A percentile compares a stretch with the other conserved stretches of the same genome.
phyloP scores from a whole-genome alignment of 2,113 vertebrate genomes.

The Carollia perspicillata region DNA sequence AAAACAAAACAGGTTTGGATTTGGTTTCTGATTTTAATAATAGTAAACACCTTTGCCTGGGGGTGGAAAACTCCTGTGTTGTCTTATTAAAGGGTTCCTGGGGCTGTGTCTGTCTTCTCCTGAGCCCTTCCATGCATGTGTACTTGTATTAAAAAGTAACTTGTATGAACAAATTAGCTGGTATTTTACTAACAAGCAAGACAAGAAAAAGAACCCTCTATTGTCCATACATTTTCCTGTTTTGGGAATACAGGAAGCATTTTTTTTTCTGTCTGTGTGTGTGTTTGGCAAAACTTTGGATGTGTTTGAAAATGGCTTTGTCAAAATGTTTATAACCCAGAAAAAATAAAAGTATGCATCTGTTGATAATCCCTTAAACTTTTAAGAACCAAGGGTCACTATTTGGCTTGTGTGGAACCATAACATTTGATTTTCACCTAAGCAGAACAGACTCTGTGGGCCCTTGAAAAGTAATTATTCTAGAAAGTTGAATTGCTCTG shows the following conservation, averaged over 20 bases:
- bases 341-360: not conserved
- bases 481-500: not conserved
- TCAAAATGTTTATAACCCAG: not conserved
- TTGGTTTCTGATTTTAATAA: slow-evolving; percentile 5
- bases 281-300: not conserved
- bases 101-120: not conserved
- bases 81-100: not conserved
- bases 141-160: slow-evolving; percentile 7
- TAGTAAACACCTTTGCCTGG: not conserved
- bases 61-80: not conserved
- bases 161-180: not conserved
- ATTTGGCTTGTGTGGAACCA: not conserved
- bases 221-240: not conserved
- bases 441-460: not conserved
- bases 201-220: not conserved
- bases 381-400: not conserved
- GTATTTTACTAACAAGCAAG: slow-evolving; percentile 30
- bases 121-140: not conserved
- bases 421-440: slow-evolving; percentile 6
- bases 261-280: not conserved
- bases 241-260: not conserved
- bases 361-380: not conserved
- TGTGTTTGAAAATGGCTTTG: not conserved
- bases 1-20: not conserved
- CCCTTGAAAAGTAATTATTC: not conserved